Conservation (phyloP, 1,140 invertebrate species). For the Carposina sasakii region DNA sequence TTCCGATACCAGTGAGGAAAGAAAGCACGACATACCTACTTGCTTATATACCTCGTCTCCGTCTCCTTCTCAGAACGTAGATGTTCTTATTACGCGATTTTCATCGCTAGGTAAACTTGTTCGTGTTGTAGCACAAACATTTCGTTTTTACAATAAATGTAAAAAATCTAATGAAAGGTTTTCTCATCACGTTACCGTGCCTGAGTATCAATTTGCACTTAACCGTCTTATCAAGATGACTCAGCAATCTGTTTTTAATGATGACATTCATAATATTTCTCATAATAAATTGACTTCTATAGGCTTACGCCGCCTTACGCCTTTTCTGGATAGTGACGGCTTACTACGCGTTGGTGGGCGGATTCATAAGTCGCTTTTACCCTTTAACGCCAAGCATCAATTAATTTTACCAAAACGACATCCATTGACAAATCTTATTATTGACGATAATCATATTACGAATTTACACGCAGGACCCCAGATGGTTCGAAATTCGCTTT, state of each 20-base stretch:
- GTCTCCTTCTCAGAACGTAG: too few relatives aligned
- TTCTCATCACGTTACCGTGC: background rate
- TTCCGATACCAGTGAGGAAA: too few relatives aligned
- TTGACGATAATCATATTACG: background rate
- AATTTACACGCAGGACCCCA: slow-evolving; percentile 10
- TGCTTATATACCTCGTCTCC: too few relatives aligned
- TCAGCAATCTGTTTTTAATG: background rate
- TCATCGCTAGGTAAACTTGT: background rate
- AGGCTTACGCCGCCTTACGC: background rate
- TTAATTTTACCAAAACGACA: background rate
- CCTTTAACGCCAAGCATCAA: background rate
- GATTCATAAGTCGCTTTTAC: background rate
- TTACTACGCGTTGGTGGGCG: slow-evolving; percentile 13
- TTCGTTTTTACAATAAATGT: background rate
- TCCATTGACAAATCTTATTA: background rate
- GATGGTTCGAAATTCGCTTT: slow-evolving; percentile 2
- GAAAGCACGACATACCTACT: too few relatives aligned
- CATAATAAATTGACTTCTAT: background rate
- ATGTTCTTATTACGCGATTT: too few relatives aligned
- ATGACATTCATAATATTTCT: background rate
- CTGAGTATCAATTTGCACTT: background rate
- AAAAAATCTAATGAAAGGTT: background rate
- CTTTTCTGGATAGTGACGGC: background rate
- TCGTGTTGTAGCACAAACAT: background rate
- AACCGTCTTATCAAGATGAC: background rate